Evolutionary conservation across 2,888 invertebrate species (phyloP).

Genomic region (Andrena fulva): DNA sequence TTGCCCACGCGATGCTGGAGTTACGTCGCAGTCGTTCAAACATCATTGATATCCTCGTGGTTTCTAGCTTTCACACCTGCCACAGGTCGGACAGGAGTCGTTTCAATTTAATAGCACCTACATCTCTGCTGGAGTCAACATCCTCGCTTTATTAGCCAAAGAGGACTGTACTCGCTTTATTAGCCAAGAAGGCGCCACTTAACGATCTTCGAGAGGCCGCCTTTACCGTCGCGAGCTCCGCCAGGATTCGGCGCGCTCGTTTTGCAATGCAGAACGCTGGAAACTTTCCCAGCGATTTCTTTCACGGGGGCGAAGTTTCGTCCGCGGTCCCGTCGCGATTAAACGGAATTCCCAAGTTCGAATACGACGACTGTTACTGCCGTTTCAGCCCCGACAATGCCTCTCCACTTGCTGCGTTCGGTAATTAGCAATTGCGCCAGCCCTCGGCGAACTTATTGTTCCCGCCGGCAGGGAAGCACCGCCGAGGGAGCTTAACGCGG

Average conservation of each 20-base stretch:
- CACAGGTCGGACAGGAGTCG: not conserved
- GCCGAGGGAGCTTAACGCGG: not conserved
- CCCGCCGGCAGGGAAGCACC: not conserved
- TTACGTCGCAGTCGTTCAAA: not conserved
- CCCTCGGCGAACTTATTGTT: not conserved
- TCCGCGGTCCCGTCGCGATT: not conserved
- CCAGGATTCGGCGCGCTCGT: not conserved
- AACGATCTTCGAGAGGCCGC: slow-evolving; percentile 12
- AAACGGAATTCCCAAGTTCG: not conserved
- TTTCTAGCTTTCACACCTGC: too few relatives aligned
- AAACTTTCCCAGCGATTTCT: slow-evolving; percentile 23
- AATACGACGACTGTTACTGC: not conserved
- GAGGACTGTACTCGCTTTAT: slow-evolving; percentile 7
- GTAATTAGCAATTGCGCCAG: slow-evolving; percentile 11
- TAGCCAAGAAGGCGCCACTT: not conserved
- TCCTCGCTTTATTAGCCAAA: not conserved
- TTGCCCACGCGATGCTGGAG: slow-evolving; percentile 2
- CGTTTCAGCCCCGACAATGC: not conserved
- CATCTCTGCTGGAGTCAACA: not conserved
- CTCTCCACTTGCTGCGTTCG: not conserved
- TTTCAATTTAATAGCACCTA: not conserved
- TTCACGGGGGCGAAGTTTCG: slow-evolving; percentile 9
- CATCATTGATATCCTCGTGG: too few relatives aligned
- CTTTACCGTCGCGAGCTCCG: not conserved
- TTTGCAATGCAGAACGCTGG: slow-evolving; percentile 22